phyloP scores from a whole-genome alignment of 2,113 vertebrate species.

The human (Homo sapiens) region DNA sequence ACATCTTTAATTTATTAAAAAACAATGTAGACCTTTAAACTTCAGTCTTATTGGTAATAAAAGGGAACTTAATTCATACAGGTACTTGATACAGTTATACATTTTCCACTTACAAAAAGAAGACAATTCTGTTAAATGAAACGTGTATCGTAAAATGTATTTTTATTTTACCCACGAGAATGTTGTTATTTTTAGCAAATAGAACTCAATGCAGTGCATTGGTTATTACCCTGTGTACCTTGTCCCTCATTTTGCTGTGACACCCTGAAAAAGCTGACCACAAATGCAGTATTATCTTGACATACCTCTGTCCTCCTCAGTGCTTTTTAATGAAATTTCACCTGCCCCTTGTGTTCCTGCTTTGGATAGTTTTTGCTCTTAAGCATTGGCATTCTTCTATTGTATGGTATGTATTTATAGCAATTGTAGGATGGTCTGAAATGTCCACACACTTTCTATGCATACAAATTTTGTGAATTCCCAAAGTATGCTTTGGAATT shows the following conservation, averaged over 20 bases:
- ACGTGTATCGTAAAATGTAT: slow-evolving; percentile 86
- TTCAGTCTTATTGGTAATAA: slow-evolving; percentile 82
- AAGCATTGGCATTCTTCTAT: slow-evolving; percentile 56
- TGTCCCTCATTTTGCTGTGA: slow-evolving; percentile 81
- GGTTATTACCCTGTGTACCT: slow-evolving; percentile 79
- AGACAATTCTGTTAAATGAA: slow-evolving; percentile 87
- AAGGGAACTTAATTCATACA: slow-evolving; percentile 83
- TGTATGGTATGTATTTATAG: slow-evolving; percentile 46
- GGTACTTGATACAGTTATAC: slow-evolving; percentile 82
- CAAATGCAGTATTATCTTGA: slow-evolving; percentile 84
- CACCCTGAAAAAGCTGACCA: slow-evolving; percentile 78
- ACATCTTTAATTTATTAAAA: slow-evolving; percentile 87
- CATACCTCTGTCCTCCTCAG: slow-evolving; percentile 81
- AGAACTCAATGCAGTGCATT: slow-evolving; percentile 87
- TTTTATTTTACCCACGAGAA: slow-evolving; percentile 86
- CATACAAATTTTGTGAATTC: slow-evolving; percentile 57
- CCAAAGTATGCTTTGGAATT: slow-evolving; percentile 57
- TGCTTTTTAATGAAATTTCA: slow-evolving; percentile 68
- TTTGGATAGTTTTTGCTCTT: slow-evolving; percentile 71
- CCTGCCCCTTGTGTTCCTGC: slow-evolving; percentile 60
- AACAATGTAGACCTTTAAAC: slow-evolving; percentile 78
- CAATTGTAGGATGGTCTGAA: neutral
- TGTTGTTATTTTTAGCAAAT: slow-evolving; percentile 86
- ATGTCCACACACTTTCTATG: neutral
- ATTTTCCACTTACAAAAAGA: slow-evolving; percentile 81